These are phyloP conservation scores for Sebastes taczanowskii DNA, from an alignment of 2,797 vertebrate species.

Conservation along the genomic window DNA sequence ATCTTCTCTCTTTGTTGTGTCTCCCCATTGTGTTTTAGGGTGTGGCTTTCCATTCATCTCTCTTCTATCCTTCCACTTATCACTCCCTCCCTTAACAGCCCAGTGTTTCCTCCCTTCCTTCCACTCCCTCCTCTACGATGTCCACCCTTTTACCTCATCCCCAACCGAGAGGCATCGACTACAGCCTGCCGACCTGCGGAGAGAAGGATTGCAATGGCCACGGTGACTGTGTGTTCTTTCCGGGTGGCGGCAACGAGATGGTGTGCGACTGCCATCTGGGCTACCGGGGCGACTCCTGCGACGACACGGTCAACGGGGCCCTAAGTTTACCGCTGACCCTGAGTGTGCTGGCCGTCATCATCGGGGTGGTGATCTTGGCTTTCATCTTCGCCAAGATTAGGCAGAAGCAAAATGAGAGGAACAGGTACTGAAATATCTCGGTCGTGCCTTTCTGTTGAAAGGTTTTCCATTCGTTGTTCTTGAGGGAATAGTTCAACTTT, in stretches of 20 bases:
- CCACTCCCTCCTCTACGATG: constrained; percentile 18
- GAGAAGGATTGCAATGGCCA: constrained; percentile 72
- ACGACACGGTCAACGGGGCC: constrained; percentile 71
- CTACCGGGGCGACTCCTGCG: constrained; percentile 83
- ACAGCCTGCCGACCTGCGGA: constrained; percentile 73
- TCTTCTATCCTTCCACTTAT: neutral
- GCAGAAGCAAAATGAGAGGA: constrained; percentile 65
- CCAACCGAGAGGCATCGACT: constrained; percentile 51
- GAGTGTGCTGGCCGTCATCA: constrained; percentile 72
- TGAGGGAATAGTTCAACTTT: neutral
- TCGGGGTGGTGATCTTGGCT: constrained; percentile 70
- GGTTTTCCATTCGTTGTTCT: neutral
- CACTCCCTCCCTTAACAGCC: neutral
- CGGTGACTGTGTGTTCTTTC: constrained; percentile 76
- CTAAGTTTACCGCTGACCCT: constrained; percentile 78
- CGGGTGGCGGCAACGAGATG: constrained; percentile 31
- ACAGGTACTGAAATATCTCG: constrained; percentile 70
- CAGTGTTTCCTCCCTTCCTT: neutral
- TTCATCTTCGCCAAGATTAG: constrained; percentile 80
- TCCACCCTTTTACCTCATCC: neutral
- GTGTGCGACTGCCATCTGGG: constrained; percentile 85
- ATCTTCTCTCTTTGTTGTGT: neutral
- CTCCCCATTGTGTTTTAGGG: constrained; percentile 21
- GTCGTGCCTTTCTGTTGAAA: neutral
- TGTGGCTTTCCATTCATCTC: constrained; percentile 12